Percentiles rank a stretch among this genome's conserved stretches.
Conservation (phyloP, 2,113 vertebrate species). For the Nerophis lumbriciformis region DNA sequence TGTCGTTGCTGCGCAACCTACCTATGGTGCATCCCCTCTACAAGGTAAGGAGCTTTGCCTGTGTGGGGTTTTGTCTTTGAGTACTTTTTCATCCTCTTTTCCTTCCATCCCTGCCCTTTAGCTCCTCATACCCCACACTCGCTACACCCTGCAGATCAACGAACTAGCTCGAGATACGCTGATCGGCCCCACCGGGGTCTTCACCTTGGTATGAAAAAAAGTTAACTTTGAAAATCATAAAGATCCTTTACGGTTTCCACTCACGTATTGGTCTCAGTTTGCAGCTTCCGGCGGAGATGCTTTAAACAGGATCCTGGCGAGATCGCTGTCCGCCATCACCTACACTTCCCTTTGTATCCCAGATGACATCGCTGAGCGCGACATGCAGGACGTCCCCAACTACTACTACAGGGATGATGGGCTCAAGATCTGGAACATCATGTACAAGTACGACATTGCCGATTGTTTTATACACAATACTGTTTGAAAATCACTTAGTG, state of each 20-base stretch:
- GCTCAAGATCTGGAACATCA: constrained; percentile 71
- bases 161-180: constrained; percentile 36
- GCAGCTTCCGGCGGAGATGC: constrained; percentile 46
- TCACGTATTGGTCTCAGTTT: constrained; percentile 25
- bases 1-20: constrained; percentile 69
- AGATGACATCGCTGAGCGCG: constrained; percentile 68
- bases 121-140: constrained; percentile 59
- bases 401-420: constrained; percentile 77
- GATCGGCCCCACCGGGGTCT: constrained; percentile 38
- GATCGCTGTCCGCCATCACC: constrained; percentile 42
- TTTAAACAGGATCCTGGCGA: constrained; percentile 27
- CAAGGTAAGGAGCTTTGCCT: constrained; percentile 59
- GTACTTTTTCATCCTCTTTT: not conserved
- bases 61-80: not conserved
- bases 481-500: too few relatives aligned
- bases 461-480: too few relatives aligned
- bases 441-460: constrained; percentile 55
- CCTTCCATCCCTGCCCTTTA: constrained; percentile 7
- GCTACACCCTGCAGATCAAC: constrained; percentile 65
- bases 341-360: constrained; percentile 75
- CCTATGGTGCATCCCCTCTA: constrained; percentile 73
- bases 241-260: not conserved
- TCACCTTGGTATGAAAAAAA: constrained; percentile 31
- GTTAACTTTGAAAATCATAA: not conserved
- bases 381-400: constrained; percentile 54